A percentile compares a stretch with the other conserved stretches of the same genome.
These are phyloP conservation scores for Strongylocentrotus purpuratus DNA, from an alignment of 35 echinoderm and acorn worm genomes.

Conservation along the genomic window DNA sequence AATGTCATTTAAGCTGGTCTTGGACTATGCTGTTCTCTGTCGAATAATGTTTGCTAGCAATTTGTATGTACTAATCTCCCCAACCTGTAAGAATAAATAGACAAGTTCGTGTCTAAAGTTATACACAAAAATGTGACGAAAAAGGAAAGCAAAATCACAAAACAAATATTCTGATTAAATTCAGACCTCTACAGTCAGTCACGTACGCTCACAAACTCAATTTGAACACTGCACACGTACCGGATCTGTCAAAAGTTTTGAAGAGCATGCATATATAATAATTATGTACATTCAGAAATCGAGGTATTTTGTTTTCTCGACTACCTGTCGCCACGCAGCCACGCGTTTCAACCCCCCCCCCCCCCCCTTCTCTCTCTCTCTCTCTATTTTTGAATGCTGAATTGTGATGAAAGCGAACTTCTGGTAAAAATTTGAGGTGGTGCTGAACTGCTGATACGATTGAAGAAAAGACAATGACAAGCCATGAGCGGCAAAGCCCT, in stretches of 20 bases:
- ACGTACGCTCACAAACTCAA: not conserved
- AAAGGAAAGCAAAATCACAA: not conserved
- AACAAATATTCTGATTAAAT: not conserved
- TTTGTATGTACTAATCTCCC: not conserved
- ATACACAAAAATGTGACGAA: not conserved
- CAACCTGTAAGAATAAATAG: not conserved
- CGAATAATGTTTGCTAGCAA: not conserved
- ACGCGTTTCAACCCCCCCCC: not conserved
- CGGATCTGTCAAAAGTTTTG: not conserved
- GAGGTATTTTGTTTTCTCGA: not conserved
- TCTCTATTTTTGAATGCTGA: too few species aligned
- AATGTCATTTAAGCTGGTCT: not conserved
- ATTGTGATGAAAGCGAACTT: too few species aligned
- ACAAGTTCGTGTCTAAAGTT: not conserved
- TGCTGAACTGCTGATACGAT: too few species aligned
- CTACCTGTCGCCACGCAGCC: not conserved
- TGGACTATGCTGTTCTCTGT: not conserved
- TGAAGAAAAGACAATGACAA: too few species aligned
- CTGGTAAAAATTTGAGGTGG: too few species aligned
- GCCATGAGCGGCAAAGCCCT: too few species aligned
- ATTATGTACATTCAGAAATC: not conserved
- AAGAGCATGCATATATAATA: not conserved
- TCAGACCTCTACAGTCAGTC: not conserved
- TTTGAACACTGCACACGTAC: not conserved
- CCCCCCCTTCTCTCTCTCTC: too few species aligned